Conservation (phyloP, 1,140 invertebrate species). For the Drosophila nigrodunni region DNA sequence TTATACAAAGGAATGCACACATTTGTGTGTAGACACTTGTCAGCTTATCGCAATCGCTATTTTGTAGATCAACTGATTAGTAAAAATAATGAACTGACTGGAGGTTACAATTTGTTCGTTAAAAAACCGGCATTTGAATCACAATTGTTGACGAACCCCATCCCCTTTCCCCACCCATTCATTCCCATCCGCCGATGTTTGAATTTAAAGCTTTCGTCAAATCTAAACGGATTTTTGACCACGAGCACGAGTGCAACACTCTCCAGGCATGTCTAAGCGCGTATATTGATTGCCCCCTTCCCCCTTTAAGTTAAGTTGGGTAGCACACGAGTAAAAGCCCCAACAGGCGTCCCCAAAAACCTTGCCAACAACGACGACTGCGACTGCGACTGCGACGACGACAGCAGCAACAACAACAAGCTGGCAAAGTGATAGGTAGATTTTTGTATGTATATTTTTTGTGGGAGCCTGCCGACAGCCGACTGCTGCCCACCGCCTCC, state of each 20-base stretch:
- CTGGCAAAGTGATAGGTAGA: conserved; percentile 70
- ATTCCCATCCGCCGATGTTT: not conserved
- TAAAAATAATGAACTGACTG: conserved; percentile 33
- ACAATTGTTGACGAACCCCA: conserved; percentile 31
- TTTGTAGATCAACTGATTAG: conserved; percentile 48
- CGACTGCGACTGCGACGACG: conserved; percentile 19
- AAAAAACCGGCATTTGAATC: conserved; percentile 65
- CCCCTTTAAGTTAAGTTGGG: conserved; percentile 19
- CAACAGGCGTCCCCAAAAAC: conserved; percentile 60
- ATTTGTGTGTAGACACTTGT: not conserved
- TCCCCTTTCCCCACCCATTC: not conserved
- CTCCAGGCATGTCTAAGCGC: conserved; percentile 43
- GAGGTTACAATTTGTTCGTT: conserved; percentile 32
- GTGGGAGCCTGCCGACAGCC: conserved; percentile 56
- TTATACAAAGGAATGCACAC: not conserved
- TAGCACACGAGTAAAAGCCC: conserved; percentile 45
- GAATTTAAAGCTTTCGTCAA: conserved; percentile 6
- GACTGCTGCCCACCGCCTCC: conserved; percentile 44
- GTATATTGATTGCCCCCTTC: conserved; percentile 72
- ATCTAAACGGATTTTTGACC: conserved; percentile 25
- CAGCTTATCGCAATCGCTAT: conserved; percentile 33
- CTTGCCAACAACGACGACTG: conserved; percentile 53
- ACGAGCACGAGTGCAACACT: conserved; percentile 13
- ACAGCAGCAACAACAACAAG: conserved; percentile 42
- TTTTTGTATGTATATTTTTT: conserved; percentile 76